A percentile compares a stretch with the other conserved stretches of the same genome.
Evolutionary conservation across 2,888 invertebrate species (phyloP).

Genomic region (Neria commutata): DNA sequence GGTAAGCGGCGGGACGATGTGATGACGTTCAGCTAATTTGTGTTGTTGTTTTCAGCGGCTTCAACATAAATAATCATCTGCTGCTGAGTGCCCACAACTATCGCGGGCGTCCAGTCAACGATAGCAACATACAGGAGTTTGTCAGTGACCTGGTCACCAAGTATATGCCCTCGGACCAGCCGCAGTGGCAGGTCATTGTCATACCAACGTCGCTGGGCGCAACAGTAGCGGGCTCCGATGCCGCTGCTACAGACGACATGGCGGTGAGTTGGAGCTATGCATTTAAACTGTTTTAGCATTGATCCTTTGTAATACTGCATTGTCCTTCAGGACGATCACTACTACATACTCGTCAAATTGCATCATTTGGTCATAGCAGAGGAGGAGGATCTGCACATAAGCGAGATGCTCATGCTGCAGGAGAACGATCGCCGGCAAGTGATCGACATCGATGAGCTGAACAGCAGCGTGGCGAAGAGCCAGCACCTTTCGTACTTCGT

Average conservation of each 20-base stretch:
- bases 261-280: not conserved
- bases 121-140: conserved; percentile 78
- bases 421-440: conserved; percentile 40
- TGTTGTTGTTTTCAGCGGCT: conserved; percentile 40
- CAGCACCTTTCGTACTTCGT: conserved; percentile 65
- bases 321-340: conserved; percentile 55
- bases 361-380: conserved; percentile 79
- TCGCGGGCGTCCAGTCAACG: conserved; percentile 73
- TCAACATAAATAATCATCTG: conserved; percentile 72
- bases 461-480: conserved; percentile 39
- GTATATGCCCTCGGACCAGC: conserved; percentile 72
- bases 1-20: conserved; percentile 59
- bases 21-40: not conserved
- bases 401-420: conserved; percentile 74
- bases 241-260: not conserved
- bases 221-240: not conserved
- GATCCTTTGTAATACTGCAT: not conserved
- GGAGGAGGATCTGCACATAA: conserved; percentile 72
- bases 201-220: conserved; percentile 64
- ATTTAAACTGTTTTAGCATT: not conserved
- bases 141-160: conserved; percentile 79
- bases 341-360: conserved; percentile 73
- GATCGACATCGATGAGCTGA: conserved; percentile 37
- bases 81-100: conserved; percentile 69
- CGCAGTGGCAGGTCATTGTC: conserved; percentile 83